Base-by-base conservation (phyloP, 1,140 invertebrate genomes). In the Drosophila tropicalis region DNA sequence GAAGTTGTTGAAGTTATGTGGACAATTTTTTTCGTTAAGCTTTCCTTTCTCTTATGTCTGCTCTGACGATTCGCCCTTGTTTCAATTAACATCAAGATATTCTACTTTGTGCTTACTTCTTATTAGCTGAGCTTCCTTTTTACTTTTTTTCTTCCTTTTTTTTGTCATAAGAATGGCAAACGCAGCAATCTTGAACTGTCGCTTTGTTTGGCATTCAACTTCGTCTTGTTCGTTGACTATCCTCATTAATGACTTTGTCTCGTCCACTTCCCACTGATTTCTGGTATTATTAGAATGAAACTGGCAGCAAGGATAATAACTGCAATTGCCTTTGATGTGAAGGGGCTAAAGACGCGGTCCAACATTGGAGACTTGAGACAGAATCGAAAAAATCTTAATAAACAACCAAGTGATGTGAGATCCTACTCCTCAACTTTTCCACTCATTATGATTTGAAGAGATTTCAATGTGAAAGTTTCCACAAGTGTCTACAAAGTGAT, bases 401-500 rank as follows among this genome's bases (percentile, higher is more conserved):
- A 82, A 89, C 84, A 78, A 44, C 47, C 51, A 17, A 10, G 29
- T 25, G 51, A 76, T 76, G 66, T 66, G 73, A 10, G 3, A 17
- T 22, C 44, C 39, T 47, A 29, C 44, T 25, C 44, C 19, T 17
- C 66, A 36, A 25, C 22, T 25, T 25, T 25, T 25, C 34, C 75
- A 80, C 81, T 89, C 84, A 89, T 89, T 89, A 84, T 47, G 65
- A 86, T 73, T 69, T 66, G 79, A 77, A 64, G 67, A 66, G 3
- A 41, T 63, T 68, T 41, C 58, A 89, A 89, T 84, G 84, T 89
- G 84, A 89, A 89, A 84, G 84, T 89, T 67, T 25, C 57, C 68
- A 58, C 29, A 89, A 84, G 84, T 89, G 65, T 25, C 57, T 70
- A 58, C 29, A 62, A 57, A 72, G 69, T 71, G 76, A 22, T 25